These are phyloP conservation scores for Unio pictorum DNA, from an alignment of 2,888 invertebrate genomes.

Conservation along the genomic window DNA sequence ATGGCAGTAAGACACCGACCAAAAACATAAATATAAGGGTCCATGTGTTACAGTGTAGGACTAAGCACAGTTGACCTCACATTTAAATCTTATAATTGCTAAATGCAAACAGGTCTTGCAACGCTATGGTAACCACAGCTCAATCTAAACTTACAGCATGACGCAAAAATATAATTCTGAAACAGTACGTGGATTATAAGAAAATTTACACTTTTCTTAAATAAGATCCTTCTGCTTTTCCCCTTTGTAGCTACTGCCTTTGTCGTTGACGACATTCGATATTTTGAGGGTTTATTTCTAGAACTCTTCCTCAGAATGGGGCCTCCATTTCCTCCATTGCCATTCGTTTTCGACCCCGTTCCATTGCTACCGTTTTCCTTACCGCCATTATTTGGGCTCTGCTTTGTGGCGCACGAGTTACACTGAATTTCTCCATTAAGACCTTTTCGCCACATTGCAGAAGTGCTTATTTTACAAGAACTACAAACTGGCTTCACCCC, in stretches of 20 bases:
- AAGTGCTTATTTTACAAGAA: constrained; percentile 53
- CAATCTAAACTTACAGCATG: too few relatives aligned
- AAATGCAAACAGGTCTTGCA: too few relatives aligned
- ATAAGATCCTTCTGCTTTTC: constrained; percentile 83
- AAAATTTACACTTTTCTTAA: constrained; percentile 75
- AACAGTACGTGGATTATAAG: neutral
- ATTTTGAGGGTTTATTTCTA: constrained; percentile 63
- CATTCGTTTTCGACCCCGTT: constrained; percentile 15
- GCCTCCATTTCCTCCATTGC: constrained; percentile 38
- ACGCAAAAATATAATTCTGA: too few relatives aligned
- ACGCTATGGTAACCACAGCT: too few relatives aligned
- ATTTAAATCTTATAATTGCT: too few relatives aligned
- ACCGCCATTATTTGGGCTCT: constrained; percentile 49
- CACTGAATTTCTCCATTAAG: constrained; percentile 83
- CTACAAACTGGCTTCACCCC: constrained; percentile 62
- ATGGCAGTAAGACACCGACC: too few relatives aligned
- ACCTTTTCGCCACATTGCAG: constrained; percentile 82
- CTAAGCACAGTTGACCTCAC: too few relatives aligned
- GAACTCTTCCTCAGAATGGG: constrained; percentile 64
- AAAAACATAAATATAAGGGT: too few relatives aligned
- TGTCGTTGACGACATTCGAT: constrained; percentile 46
- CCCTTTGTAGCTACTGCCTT: constrained; percentile 75
- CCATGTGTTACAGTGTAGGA: too few relatives aligned
- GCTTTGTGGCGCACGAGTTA: constrained; percentile 79
- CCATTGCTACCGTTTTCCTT: constrained; percentile 27